Evolutionary conservation across 2,797 vertebrate genomes (phyloP), one percentile per base, ranked within the genome.

Genomic region (Distichodus sexfasciatus): DNA sequence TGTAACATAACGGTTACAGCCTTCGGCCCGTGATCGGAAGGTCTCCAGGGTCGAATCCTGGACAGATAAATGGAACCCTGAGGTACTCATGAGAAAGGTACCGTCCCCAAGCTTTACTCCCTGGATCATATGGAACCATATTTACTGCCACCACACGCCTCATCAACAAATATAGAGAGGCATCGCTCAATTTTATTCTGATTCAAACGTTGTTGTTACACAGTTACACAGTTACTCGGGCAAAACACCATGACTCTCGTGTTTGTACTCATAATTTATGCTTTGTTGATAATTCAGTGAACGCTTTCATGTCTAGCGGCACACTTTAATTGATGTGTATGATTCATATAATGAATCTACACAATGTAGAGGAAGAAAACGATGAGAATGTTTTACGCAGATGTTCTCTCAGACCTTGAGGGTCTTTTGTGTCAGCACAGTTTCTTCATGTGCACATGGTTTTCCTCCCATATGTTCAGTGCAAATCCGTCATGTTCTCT

Each of bases 331-430:
- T 41, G 50, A 47, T 43, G 23, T 28, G 11, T n/a, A 36, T 51
- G 67, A 61, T 69, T 69, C 61, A 69, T 69, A 53, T 62, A 53
- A 51, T 51, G 26, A 51, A 51, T 50, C 55, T 60, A 46, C 48
- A 60, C 7, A 51, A 69, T 14, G 41, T 35, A 69, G 41, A 23
- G 35, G 21, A 54, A 24, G 48, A 60, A 40, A 51, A 60, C n/a
- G n/a, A n/a, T 26, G 36, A 35, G 14, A 43, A 62, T 10, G 10
- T 26, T 53, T 35, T 36, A 24, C 8, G 26, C 31, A 50, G 46
- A 26, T 60, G 57, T 60, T 43, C 38, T 60, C n/a, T n/a, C 29
- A 24, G 23, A 60, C 36, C 38, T 41, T n/a, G 19, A 43, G 57
- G 38, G 36, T 28, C 23, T 43, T 41, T 43, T n/a, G n/a, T 43